Conservation (phyloP, 92 coral and sea anemone species). For the Ricordea florida region DNA sequence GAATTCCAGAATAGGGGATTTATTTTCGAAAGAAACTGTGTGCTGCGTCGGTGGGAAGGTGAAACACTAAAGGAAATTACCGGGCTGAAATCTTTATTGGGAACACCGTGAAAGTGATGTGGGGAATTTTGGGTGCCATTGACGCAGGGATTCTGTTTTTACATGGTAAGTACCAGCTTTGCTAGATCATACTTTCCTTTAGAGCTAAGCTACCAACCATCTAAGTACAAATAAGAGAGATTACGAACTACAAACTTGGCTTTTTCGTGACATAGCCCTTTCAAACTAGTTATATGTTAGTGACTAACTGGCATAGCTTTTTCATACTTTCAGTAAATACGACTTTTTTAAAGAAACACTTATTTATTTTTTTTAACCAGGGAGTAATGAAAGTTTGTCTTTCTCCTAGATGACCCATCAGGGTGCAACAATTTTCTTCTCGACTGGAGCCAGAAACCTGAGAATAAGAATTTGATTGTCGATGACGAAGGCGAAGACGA, state of each 20-base stretch:
- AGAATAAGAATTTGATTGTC: not conserved
- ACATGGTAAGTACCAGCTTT: slow-evolving; percentile 1
- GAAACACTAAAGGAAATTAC: no score
- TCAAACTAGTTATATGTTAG: not conserved
- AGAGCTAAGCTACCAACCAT: slow-evolving; percentile 5
- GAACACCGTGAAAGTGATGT: slow-evolving; percentile 13
- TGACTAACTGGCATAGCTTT: not conserved
- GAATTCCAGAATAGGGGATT: no score
- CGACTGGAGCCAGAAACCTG: not conserved
- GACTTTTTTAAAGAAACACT: not conserved
- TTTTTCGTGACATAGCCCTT: not conserved
- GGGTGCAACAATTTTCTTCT: slow-evolving; percentile 8
- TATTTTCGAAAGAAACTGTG: no score
- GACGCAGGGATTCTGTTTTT: slow-evolving; percentile 11
- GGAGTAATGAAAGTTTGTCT: not conserved
- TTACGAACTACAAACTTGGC: not conserved
- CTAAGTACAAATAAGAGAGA: not conserved
- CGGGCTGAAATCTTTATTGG: not conserved
- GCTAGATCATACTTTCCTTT: not conserved
- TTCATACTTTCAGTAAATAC: not conserved
- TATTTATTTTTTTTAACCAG: no score
- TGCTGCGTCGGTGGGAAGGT: no score
- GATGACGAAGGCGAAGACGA: not conserved
- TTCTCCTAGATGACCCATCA: slow-evolving; percentile 7
- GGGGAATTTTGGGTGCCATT: slow-evolving; percentile 5